phyloP scores from a whole-genome alignment of 2,888 invertebrate genomes.

The Cephus spinipes region DNA sequence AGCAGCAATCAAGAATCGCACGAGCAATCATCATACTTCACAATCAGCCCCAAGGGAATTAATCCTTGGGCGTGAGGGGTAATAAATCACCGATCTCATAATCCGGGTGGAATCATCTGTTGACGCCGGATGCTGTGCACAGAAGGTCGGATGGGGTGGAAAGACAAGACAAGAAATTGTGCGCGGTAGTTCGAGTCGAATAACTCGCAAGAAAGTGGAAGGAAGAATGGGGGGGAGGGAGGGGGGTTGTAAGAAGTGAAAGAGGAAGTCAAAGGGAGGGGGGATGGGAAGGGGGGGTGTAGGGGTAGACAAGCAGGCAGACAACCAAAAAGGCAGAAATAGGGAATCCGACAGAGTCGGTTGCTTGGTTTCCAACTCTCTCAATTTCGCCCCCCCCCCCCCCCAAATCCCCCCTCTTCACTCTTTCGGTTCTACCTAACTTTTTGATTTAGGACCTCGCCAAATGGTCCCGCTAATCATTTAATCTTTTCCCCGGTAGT shows the following conservation, averaged over 20 bases:
- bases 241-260: slow-evolving; percentile 1
- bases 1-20: too few species aligned
- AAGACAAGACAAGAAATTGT: slow-evolving; percentile 11
- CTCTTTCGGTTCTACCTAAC: slow-evolving; percentile 27
- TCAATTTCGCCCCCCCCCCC: too few species aligned
- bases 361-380: neutral
- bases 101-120: slow-evolving; percentile 22
- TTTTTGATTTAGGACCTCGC: slow-evolving; percentile 42
- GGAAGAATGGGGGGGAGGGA: neutral
- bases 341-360: too few species aligned
- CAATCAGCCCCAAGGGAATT: slow-evolving; percentile 16
- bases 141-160: too few species aligned
- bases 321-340: too few species aligned
- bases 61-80: slow-evolving; percentile 14
- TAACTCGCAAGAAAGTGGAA: slow-evolving; percentile 19
- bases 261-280: slow-evolving; percentile 3
- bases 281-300: neutral
- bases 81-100: slow-evolving; percentile 22
- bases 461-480: slow-evolving; percentile 47
- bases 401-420: accelerated
- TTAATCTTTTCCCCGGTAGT: slow-evolving; percentile 48
- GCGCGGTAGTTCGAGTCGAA: slow-evolving; percentile 23
- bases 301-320: too few species aligned
- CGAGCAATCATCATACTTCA: slow-evolving; percentile 22
- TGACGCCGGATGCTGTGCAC: slow-evolving; percentile 12